Percentiles rank a stretch among this genome's conserved stretches.
Conservation (phyloP, 1,140 invertebrate genomes). For the Panulirus ornatus region DNA sequence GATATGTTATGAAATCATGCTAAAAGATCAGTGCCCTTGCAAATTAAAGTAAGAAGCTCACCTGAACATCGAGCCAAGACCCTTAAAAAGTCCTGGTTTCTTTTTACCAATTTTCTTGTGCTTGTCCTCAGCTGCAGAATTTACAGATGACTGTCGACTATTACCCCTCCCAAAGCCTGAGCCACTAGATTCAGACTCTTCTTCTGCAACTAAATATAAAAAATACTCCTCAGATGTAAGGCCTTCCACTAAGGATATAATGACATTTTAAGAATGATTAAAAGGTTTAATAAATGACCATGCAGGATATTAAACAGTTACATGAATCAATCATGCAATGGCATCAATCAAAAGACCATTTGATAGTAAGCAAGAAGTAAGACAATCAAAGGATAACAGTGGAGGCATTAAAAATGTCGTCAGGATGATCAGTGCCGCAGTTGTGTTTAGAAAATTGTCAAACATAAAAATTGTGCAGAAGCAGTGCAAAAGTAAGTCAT, state of each 20-base stretch:
- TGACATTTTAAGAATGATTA: too few species aligned
- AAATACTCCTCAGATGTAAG: conserved; percentile 17
- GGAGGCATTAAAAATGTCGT: too few species aligned
- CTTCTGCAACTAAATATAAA: conserved; percentile 80
- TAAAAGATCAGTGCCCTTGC: too few species aligned
- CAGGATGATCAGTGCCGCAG: too few species aligned
- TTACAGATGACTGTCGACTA: conserved; percentile 84
- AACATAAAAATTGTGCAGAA: background rate
- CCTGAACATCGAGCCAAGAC: conserved; percentile 90
- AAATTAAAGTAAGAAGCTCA: conserved; percentile 76
- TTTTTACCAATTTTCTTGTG: conserved; percentile 82
- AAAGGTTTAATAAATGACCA: background rate
- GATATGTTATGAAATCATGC: too few species aligned
- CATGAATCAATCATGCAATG: too few species aligned
- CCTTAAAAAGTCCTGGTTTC: conserved; percentile 86
- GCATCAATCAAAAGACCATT: too few species aligned
- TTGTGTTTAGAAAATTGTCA: too few species aligned
- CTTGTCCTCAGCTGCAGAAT: conserved; percentile 83
- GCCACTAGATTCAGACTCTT: conserved; percentile 80
- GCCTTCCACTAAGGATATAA: background rate
- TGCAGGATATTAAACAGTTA: background rate
- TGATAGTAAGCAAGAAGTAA: too few species aligned
- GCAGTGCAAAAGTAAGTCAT: conserved; percentile 14
- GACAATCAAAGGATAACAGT: too few species aligned
- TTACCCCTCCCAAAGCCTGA: conserved; percentile 84